Conservation (phyloP, 2,113 vertebrate genomes). For the Misgurnus mizolepis region DNA sequence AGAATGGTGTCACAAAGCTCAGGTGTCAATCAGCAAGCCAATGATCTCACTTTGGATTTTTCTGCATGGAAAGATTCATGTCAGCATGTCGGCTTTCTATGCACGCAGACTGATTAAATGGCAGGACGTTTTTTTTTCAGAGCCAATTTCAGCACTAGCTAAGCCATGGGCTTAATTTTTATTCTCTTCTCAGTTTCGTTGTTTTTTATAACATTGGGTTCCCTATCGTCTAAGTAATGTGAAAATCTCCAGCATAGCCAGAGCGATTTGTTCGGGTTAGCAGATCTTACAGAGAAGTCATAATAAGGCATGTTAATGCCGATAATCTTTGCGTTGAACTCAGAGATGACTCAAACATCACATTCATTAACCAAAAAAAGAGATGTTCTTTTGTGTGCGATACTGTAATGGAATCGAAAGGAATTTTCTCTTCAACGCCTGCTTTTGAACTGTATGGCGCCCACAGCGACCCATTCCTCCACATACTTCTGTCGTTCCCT, state of each 20-base stretch:
- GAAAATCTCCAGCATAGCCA: conserved; percentile 23
- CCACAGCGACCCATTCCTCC: conserved; percentile 25
- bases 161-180: conserved; percentile 29
- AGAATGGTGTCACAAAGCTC: conserved; percentile 6
- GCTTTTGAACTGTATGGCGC: neutral
- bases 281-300: conserved; percentile 44
- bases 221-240: conserved; percentile 37
- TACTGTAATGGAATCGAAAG: neutral
- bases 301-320: conserved; percentile 40
- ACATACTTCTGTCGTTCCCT: conserved; percentile 38
- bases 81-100: neutral
- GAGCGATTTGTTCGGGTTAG: conserved; percentile 52
- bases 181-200: conserved; percentile 44
- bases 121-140: conserved; percentile 12
- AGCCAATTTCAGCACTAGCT: conserved; percentile 19
- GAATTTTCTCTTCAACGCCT: neutral
- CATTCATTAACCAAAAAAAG: conserved; percentile 49
- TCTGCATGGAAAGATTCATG: conserved; percentile 31
- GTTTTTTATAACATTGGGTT: conserved; percentile 45
- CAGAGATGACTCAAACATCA: conserved; percentile 48
- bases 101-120: conserved; percentile 50
- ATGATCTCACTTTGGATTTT: conserved; percentile 5
- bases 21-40: neutral
- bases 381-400: conserved; percentile 24
- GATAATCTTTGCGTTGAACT: conserved; percentile 38